Base-by-base conservation (phyloP, 53 echinoderm and acorn worm species). In the Arbacia lixula region DNA sequence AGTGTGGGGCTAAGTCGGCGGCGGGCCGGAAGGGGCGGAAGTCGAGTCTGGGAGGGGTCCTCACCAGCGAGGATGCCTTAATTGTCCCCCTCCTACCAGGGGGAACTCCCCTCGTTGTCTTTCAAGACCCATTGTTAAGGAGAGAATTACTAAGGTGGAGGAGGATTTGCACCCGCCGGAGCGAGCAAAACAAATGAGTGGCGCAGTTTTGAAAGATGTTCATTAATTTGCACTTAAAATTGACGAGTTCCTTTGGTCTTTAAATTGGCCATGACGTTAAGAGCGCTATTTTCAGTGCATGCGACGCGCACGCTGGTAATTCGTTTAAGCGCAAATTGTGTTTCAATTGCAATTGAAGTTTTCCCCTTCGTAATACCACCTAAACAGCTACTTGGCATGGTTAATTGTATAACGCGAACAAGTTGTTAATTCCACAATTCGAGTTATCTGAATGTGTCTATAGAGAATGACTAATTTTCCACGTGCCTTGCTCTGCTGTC, bases 191-290 rank as follows among this genome's bases (percentile, higher is more conserved):
- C 77, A 77, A 77, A 39, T 58, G 77, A 54, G 58, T 58, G 77
- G 39, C 37, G 77, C 37, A 39, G 37, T 21, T 77, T 37, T 33
- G 36, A 77, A 77, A 77, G 77, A 77, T 77, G 37, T 77, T 77
- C 77, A 77, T 77, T 77, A 77, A 77, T 77, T 77, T 77, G 25
- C 77, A 58, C 77, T 56, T 58, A 77, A 77, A 77, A 77, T 77
- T 77, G 58, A 58, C 58, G 77, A 77, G 77, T 77, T 77, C 77
- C 77, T 77, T 74, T 43, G 58, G 72, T 19, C 38, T 35, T 40
- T 41, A 71, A 85, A 72, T 63, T 83, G 83, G 83, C 83, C 42
- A 73, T 85, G 85, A 85, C 85, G 61, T 71, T 72, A 85, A 42
- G 61, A 30, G 22, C 73, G 41, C 62, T 58, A 50, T 85, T 77